Evolutionary conservation across 2,888 invertebrate species (phyloP), one percentile per base, ranked within the genome.

Genomic region (Aradus depressus): DNA sequence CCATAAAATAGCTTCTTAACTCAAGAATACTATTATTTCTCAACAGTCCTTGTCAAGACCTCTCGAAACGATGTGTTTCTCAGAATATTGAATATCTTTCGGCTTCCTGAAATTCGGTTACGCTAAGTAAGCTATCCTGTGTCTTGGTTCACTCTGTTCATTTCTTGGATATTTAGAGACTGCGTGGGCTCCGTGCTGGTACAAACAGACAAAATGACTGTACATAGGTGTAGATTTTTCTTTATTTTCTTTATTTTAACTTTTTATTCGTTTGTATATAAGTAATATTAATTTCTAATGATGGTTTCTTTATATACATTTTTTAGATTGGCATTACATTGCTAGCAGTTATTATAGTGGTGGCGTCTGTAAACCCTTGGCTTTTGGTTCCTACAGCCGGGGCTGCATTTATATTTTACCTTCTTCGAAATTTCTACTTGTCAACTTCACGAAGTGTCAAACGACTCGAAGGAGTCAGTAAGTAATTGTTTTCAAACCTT

Each of bases 401-500:
- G 1, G 75, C 90, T 56, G 77, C 78, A 6, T 59, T 82, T 5
- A 69, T 87, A 28, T 90, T 92, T 72, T 81, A 83, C 64, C 72
- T 77, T 19, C 70, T 90, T 35, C 72, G 91, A 42, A 75, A 76
- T 50, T 79, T 87, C 66, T 92, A 90, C 68, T 66, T 92, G 52
- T 70, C 79, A 43, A 84, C 89, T 5, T 86, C 89, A 39, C 73
- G 89, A 58, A 81, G 82, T 68, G 75, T 92, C 55, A 92, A 84
- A 67, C 76, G 84, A 60, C 72, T 85, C 66, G 85, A 85, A 73
- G 84, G 84, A 26, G 51, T 53, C 35, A 54, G 59, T 59, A 44
- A 55, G 57, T 44, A 18, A 32, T n/a, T 28, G 12, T 28, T 10
- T 25, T 44, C 31, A n/a, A 2, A 5, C n/a, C n/a, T n/a, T 4